These are phyloP conservation scores for Epinephelus coioides DNA, from an alignment of 2,797 vertebrate species.

Conservation along the genomic window DNA sequence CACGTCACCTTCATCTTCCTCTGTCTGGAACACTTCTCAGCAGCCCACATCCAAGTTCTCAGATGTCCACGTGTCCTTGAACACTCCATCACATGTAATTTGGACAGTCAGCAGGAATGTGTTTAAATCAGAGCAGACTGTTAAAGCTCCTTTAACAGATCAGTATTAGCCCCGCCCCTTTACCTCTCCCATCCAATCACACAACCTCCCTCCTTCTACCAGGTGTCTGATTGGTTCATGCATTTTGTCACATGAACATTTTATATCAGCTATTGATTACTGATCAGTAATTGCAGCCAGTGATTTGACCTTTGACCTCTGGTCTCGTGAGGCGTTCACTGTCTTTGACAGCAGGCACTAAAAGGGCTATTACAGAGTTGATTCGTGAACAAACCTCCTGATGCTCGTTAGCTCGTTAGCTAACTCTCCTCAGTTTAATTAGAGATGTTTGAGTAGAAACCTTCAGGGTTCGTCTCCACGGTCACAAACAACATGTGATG, in stretches of 20 bases:
- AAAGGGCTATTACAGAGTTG: too few relatives aligned
- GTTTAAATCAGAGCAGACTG: not conserved
- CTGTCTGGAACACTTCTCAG: too few relatives aligned
- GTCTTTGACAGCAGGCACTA: too few relatives aligned
- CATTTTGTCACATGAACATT: not conserved
- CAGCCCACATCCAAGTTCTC: not conserved
- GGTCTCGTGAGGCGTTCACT: too few relatives aligned
- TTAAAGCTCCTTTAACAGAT: too few relatives aligned
- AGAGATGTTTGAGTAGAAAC: too few relatives aligned
- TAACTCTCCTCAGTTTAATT: too few relatives aligned
- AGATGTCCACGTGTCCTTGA: constrained; percentile 2
- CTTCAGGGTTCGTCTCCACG: too few relatives aligned
- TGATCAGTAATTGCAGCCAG: constrained; percentile 15
- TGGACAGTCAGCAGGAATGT: not conserved
- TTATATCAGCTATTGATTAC: not conserved
- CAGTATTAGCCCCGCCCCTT: not conserved
- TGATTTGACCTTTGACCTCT: constrained; percentile 14
- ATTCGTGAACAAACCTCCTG: too few relatives aligned
- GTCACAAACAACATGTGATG: too few relatives aligned
- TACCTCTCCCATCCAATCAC: not conserved
- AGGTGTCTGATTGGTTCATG: not conserved
- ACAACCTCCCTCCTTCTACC: not conserved
- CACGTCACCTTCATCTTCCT: too few relatives aligned
- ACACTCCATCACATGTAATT: not conserved
- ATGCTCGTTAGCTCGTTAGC: too few relatives aligned